Conservation (phyloP, 2,113 vertebrate species). For the Drymodes brunneopygia region DNA sequence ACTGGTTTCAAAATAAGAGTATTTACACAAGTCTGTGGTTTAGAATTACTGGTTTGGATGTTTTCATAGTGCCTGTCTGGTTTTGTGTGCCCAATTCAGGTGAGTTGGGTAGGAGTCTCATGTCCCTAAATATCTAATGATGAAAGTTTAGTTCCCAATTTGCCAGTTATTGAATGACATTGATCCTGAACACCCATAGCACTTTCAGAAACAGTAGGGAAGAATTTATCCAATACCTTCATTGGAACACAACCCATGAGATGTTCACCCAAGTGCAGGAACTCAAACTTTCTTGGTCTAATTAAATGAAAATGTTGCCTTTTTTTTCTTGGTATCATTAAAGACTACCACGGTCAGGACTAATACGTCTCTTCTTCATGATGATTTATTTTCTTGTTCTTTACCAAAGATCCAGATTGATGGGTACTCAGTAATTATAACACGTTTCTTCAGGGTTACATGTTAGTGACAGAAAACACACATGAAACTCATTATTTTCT, state of each 20-base stretch:
- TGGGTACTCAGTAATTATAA: background rate
- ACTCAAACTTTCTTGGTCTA: background rate
- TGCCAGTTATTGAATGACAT: background rate
- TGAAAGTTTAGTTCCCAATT: background rate
- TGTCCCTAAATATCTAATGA: background rate
- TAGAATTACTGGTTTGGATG: background rate
- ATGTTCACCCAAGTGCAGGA: background rate
- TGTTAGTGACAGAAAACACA: background rate
- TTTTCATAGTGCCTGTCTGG: background rate
- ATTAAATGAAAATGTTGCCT: background rate
- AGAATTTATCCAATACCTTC: background rate
- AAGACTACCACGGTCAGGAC: rapidly evolving
- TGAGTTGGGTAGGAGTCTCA: background rate
- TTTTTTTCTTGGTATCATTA: background rate
- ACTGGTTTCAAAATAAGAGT: background rate
- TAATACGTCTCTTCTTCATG: background rate
- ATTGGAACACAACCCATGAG: background rate
- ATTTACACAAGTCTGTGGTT: background rate
- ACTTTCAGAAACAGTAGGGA: background rate
- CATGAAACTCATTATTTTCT: rapidly evolving
- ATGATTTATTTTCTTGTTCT: background rate
- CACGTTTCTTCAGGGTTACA: background rate
- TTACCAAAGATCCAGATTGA: background rate
- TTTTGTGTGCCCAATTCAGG: background rate
- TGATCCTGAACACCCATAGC: background rate